These are phyloP conservation scores for Poecilia wingei DNA, from an alignment of 2,797 vertebrate species.

Conservation along the genomic window DNA sequence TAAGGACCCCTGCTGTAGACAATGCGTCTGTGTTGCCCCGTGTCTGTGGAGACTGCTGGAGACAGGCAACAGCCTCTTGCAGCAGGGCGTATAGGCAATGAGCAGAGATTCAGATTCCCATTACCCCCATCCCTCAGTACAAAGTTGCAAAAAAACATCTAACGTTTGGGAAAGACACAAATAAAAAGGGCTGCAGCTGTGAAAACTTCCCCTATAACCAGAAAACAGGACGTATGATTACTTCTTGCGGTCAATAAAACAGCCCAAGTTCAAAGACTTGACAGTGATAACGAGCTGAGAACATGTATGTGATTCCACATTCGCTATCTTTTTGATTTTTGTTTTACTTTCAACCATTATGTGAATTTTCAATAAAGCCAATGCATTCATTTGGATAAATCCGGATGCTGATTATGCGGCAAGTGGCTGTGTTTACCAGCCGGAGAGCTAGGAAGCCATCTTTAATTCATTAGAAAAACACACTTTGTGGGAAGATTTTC, in stretches of 20 bases:
- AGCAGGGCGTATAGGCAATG: not conserved
- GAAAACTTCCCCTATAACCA: conserved; percentile 43
- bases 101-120: conserved; percentile 24
- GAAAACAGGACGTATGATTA: conserved; percentile 33
- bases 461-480: conserved; percentile 87
- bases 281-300: conserved; percentile 39
- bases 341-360: conserved; percentile 70
- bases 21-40: not conserved
- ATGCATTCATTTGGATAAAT: conserved; percentile 82
- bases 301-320: conserved; percentile 47
- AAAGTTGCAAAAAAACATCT: conserved; percentile 57
- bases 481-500: conserved; percentile 75
- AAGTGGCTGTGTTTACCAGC: conserved; percentile 79
- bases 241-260: conserved; percentile 45
- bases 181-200: conserved; percentile 19
- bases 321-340: conserved; percentile 46
- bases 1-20: no score
- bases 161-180: conserved; percentile 32
- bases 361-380: conserved; percentile 74
- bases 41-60: no score
- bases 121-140: conserved; percentile 48
- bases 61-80: not conserved
- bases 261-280: conserved; percentile 32
- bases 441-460: conserved; percentile 75
- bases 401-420: conserved; percentile 80